These are phyloP conservation scores for Parazoanthus darwini DNA, from an alignment of 92 coral and sea anemone genomes.

Conservation along the genomic window DNA sequence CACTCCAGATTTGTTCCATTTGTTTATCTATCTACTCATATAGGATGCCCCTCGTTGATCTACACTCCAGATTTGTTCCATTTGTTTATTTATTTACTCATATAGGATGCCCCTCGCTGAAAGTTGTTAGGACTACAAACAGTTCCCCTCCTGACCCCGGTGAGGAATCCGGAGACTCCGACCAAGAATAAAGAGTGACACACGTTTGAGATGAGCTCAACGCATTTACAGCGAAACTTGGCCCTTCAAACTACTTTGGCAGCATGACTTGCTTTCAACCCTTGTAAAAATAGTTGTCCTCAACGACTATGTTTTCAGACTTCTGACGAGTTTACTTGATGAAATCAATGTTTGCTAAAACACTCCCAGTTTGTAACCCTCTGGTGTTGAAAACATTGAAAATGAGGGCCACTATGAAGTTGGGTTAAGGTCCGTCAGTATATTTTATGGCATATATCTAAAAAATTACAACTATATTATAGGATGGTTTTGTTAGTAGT, in stretches of 20 bases:
- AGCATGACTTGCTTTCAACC: background rate
- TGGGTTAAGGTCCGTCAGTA: background rate
- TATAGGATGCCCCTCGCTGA: conserved; percentile 85
- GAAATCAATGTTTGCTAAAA: background rate
- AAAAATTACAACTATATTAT: too few species aligned
- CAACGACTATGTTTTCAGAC: background rate
- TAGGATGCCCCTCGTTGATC: too few species aligned
- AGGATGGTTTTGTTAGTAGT: too few species aligned
- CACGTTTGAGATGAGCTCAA: background rate
- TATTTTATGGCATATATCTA: too few species aligned
- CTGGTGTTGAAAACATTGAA: background rate
- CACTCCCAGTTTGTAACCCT: background rate
- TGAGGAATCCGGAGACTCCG: conserved; percentile 71
- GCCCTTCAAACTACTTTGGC: background rate
- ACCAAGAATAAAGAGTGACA: conserved; percentile 46
- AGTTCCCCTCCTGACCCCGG: conserved; percentile 67
- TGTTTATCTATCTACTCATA: too few species aligned
- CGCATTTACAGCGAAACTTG: background rate
- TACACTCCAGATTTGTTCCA: too few species aligned
- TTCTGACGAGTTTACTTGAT: background rate
- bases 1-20: too few species aligned
- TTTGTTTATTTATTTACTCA: background rate
- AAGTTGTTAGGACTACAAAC: conserved; percentile 81
- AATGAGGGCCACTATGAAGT: background rate
- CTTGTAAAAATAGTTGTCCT: background rate